A percentile compares a stretch with the other conserved stretches of the same genome.
Evolutionary conservation across 2,888 invertebrate species (phyloP).

Genomic region (Cerastis leucographa): DNA sequence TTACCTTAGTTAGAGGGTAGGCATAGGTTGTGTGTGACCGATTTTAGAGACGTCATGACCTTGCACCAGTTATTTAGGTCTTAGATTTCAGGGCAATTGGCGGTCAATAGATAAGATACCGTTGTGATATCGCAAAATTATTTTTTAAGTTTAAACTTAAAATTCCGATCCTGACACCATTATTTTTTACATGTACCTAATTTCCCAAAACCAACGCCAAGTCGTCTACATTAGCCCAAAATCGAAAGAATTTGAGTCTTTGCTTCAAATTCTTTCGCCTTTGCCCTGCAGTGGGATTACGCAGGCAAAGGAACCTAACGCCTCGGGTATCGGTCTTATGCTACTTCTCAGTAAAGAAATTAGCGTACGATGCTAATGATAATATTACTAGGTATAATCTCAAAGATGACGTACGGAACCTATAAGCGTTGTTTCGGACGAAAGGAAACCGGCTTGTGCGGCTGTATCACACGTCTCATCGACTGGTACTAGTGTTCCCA

Average conservation of each 20-base stretch:
- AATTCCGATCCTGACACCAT: neutral
- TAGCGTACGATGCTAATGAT: neutral
- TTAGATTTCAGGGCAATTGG: constrained; percentile 15
- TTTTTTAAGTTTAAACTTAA: neutral
- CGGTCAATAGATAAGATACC: constrained; percentile 44
- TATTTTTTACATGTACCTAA: neutral
- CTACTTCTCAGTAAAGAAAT: neutral
- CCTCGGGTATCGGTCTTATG: neutral
- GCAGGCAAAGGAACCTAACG: neutral
- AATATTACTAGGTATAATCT: neutral
- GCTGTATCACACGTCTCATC: constrained; percentile 33
- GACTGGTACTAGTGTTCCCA: constrained; percentile 14
- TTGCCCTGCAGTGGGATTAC: neutral
- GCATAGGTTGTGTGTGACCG: constrained; percentile 16
- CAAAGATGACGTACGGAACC: neutral
- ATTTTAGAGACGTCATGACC: constrained; percentile 33
- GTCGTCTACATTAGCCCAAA: neutral
- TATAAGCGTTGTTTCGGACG: constrained; percentile 9
- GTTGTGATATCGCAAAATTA: neutral
- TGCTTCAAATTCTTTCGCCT: neutral
- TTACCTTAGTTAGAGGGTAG: constrained; percentile 26
- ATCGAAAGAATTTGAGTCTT: neutral
- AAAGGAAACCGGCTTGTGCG: constrained; percentile 35
- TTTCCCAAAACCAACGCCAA: neutral
- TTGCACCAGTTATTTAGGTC: constrained; percentile 36